Evolutionary conservation across 2,113 vertebrate species (phyloP), one percentile per base, ranked within the genome.

Genomic region (Burhinus bistriatus): DNA sequence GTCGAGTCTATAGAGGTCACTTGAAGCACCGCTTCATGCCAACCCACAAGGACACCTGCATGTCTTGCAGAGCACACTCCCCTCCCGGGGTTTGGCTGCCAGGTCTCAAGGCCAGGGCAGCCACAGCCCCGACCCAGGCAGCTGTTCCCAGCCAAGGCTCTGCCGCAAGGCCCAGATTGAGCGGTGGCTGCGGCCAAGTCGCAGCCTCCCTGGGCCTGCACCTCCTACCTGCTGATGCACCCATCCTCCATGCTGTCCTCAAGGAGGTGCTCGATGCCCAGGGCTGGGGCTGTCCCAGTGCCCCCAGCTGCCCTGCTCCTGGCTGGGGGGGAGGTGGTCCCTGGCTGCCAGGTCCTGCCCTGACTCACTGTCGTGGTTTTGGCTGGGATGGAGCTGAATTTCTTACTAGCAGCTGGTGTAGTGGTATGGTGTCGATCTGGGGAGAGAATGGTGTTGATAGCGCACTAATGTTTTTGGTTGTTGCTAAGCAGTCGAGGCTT

Each of bases 231-330:
- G 0, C n/a, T 38, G 26, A 36, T 36, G 6, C 0, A 1, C 14
- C 18, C 2, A 2, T 49, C 11, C 45, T 25, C 1, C 0, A 4
- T 49, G 23, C 20, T 2, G 1, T 29, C 11, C 12, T 32, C 22
- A 5, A 18, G 26, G 18, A 81, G 16, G 5, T 61, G 25, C 22
- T 18, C 0, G 0, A 27, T 38, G 26, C 9, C 23, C 3, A 3
- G 25, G 40, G 2, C 19, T 58, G 16, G 15, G 29, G 10, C 30
- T 72, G 21, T 2, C 25, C 38, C 1, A 0, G 7, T 44, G 4
- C 5, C 9, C 30, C 15, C 1, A 0, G 16, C 7, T 61, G n/a
- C 12, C 47, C 59, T 49, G 26, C 17, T 17, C 44, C 44, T n/a
- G 32, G 2, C 21, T 29, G 12, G 12, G 16, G 11, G 6, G 3